A percentile compares a stretch with the other conserved stretches of the same genome.
Evolutionary conservation across 1,140 invertebrate genomes (phyloP).

Genomic region (Zelostemma sp.): DNA sequence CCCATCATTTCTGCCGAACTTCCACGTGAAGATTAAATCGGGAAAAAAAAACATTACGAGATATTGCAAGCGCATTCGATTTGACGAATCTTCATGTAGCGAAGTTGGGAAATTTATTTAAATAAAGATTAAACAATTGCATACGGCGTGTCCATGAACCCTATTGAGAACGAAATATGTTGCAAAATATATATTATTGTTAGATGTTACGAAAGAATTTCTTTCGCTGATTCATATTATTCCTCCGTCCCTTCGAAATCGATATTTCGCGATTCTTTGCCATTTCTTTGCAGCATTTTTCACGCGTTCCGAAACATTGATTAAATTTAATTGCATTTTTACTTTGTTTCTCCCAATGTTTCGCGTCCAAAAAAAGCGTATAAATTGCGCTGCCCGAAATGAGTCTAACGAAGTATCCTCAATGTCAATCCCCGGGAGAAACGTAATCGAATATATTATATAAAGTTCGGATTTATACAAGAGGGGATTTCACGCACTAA

Average conservation of each 20-base stretch:
- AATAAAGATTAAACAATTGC: no score
- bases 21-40: not conserved
- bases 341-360: not conserved
- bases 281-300: not conserved
- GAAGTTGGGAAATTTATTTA: slow-evolving; percentile 13
- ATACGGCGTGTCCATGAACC: slow-evolving; percentile 35
- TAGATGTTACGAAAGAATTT: slow-evolving; percentile 16
- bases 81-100: slow-evolving; percentile 5
- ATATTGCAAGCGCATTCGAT: no score
- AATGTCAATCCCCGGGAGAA: not conserved
- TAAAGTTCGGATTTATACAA: not conserved
- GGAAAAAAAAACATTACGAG: no score
- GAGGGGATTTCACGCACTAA: not conserved
- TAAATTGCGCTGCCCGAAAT: not conserved
- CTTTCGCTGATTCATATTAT: not conserved
- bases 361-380: not conserved
- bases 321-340: not conserved
- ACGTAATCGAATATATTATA: not conserved
- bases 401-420: not conserved
- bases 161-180: slow-evolving; percentile 39
- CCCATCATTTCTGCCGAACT: slow-evolving; percentile 2
- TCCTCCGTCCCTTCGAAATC: not conserved
- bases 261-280: no score
- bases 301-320: not conserved
- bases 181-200: slow-evolving; percentile 44